Conservation (phyloP, 2,888 invertebrate species). For the Andrena minutula region DNA sequence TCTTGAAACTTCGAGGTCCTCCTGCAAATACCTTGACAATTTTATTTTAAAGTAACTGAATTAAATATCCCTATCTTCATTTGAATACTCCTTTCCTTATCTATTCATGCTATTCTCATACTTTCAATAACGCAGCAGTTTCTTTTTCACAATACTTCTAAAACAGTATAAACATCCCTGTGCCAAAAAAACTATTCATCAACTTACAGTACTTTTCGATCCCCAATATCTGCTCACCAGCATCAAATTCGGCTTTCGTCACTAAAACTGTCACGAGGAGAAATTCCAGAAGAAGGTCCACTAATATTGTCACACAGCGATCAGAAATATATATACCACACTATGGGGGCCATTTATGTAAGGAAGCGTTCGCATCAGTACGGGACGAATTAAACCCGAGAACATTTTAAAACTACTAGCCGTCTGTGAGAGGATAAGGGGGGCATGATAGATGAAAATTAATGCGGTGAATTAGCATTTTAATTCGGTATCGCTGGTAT, state of each 20-base stretch:
- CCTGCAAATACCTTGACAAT: neutral
- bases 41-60: neutral
- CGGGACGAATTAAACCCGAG: conserved; percentile 34
- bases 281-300: neutral
- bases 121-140: too few species aligned
- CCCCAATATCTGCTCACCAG: too few species aligned
- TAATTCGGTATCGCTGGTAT: conserved; percentile 72
- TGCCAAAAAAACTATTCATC: too few species aligned
- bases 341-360: conserved; percentile 6
- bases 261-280: too few species aligned
- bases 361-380: conserved; percentile 4
- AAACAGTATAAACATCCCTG: too few species aligned
- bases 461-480: conserved; percentile 78
- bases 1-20: neutral
- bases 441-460: conserved; percentile 74
- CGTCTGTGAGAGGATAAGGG: conserved; percentile 34
- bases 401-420: conserved; percentile 56
- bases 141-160: too few species aligned
- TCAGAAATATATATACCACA: neutral
- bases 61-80: neutral
- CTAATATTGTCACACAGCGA: neutral
- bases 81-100: neutral
- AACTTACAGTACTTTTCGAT: neutral
- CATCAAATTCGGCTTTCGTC: too few species aligned
- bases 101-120: too few species aligned